phyloP scores from a whole-genome alignment of 1,140 invertebrate genomes.

The Bombus turneri region DNA sequence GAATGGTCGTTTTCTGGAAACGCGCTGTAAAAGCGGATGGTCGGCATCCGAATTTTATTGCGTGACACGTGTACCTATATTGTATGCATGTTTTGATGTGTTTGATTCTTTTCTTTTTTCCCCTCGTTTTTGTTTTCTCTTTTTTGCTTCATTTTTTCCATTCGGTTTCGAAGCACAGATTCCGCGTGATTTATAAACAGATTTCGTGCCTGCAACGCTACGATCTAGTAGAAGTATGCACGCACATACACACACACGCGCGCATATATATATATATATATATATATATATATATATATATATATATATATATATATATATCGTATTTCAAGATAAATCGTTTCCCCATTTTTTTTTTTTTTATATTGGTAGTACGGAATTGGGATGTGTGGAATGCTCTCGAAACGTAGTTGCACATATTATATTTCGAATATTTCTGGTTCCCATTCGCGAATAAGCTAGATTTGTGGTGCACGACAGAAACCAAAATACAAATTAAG shows the following conservation, averaged over 20 bases:
- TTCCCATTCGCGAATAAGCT: not conserved
- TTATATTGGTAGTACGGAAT: not conserved
- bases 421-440: not conserved
- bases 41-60: conserved; percentile 20
- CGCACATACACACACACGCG: accelerated
- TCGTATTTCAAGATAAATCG: not conserved
- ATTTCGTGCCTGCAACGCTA: not conserved
- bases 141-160: not conserved
- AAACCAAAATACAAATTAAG: not conserved
- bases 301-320: not conserved
- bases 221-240: not conserved
- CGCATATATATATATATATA: no score
- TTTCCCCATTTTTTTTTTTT: not conserved
- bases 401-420: not conserved
- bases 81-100: conserved; percentile 7
- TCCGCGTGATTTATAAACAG: conserved; percentile 37
- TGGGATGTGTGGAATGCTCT: not conserved
- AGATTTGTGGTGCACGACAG: no score
- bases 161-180: conserved; percentile 5
- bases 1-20: conserved; percentile 27
- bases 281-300: not conserved
- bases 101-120: not conserved
- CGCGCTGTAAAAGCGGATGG: conserved; percentile 13
- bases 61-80: conserved; percentile 36
- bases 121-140: not conserved